Evolutionary conservation across 2,888 invertebrate species (phyloP).

Genomic region (Deilephila porcellus): DNA sequence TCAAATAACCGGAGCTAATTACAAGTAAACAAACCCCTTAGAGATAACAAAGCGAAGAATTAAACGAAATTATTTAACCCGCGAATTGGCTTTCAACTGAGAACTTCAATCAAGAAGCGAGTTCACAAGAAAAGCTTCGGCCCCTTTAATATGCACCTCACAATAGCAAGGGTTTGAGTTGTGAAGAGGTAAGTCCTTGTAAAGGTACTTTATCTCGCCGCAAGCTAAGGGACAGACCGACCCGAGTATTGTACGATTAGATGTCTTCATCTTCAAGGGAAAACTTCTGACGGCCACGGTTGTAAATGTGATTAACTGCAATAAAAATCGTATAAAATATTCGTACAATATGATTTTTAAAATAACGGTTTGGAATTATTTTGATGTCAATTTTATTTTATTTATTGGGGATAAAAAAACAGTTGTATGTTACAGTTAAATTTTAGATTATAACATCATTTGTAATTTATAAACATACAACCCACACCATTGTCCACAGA

Average conservation of each 20-base stretch:
- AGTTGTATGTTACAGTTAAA: too few relatives aligned
- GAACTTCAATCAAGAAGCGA: constrained; percentile 74
- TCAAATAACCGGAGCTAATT: constrained; percentile 47
- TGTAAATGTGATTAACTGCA: background rate
- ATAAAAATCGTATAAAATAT: constrained; percentile 33
- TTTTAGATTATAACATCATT: too few relatives aligned
- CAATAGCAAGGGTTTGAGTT: constrained; percentile 77
- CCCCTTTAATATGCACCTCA: constrained; percentile 80
- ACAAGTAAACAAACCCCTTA: constrained; percentile 44
- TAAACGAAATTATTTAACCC: constrained; percentile 68
- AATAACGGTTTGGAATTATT: too few relatives aligned
- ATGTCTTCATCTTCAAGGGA: constrained; percentile 73
- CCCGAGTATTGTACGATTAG: constrained; percentile 66
- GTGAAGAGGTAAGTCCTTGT: constrained; percentile 76
- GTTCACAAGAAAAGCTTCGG: constrained; percentile 68
- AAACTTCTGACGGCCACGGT: constrained; percentile 37
- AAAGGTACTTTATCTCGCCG: constrained; percentile 77
- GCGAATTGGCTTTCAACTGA: constrained; percentile 65
- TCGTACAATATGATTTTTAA: background rate
- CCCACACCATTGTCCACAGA: too few relatives aligned
- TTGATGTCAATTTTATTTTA: background rate
- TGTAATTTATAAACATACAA: too few relatives aligned
- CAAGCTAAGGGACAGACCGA: constrained; percentile 65
- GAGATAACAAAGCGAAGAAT: constrained; percentile 60
- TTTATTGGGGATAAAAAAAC: too few relatives aligned